Evolutionary conservation across 2,113 vertebrate species (phyloP), one percentile per base, ranked within the genome.

Genomic region (Bos taurus): DNA sequence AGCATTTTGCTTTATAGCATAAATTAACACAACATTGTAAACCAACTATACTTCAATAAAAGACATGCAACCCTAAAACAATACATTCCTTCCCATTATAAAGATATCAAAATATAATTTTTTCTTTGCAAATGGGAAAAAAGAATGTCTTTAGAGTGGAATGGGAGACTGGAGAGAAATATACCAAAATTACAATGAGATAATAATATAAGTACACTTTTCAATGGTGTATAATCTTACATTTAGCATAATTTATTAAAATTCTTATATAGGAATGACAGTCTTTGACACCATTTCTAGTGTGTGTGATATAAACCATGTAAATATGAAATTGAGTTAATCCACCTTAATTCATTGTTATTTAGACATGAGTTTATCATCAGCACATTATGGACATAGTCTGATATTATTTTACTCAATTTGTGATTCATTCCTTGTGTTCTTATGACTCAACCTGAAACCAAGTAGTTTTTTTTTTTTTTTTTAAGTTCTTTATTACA

Each of bases 241-340:
- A 88, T 85, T 88, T 59, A 86, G 56, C 74, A 40, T 30, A 93
- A 78, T 89, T 97, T 93, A 80, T 86, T 86, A 91, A 97, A 78
- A 77, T 83, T 86, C 8, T 87, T 83, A 90, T 54, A 52, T 10
- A 67, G 25, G 3, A 2, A 57, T 87, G 21, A 80, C 8, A 83
- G 9, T 5, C 28, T 84, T 87, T 96, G 43, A 78, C 14, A 78
- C 13, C 10, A 67, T 74, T 90, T 94, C 43, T 93, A 62, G 1
- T 78, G 2, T 30, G 21, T 77, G 7, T 91, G 77, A 74, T 14
- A 14, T 87, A 96, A 94, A 60, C 9, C 13, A 56, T 88, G 33
- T 36, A 97, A 97, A 80, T 96, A 9, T 1, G 83, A 80, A 33
- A 77, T 80, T 26, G 11, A 77, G 25, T 77, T 90, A 94, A 56